Percentiles rank a stretch among this genome's conserved stretches.
These are phyloP conservation scores for Mactra quadrangularis DNA, from an alignment of 1,140 invertebrate genomes.

Conservation along the genomic window DNA sequence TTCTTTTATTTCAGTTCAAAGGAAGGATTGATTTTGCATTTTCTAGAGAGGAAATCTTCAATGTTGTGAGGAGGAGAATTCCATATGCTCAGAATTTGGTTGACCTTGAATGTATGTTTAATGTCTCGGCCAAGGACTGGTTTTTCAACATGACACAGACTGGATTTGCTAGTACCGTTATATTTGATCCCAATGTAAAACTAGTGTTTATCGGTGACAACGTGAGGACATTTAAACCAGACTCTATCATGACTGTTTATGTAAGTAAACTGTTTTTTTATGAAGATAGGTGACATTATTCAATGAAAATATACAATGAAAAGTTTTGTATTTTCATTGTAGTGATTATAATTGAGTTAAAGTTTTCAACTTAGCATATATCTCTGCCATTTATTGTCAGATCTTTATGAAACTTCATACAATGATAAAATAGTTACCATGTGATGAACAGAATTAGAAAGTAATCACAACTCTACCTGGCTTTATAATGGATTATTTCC, in stretches of 20 bases:
- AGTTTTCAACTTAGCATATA: too few relatives aligned
- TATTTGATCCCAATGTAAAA: slow-evolving; percentile 93
- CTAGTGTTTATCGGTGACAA: slow-evolving; percentile 94
- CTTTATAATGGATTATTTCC: too few relatives aligned
- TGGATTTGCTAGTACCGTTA: slow-evolving; percentile 93
- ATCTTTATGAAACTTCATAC: too few relatives aligned
- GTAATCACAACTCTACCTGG: too few relatives aligned
- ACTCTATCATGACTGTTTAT: slow-evolving; percentile 94
- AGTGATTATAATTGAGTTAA: too few relatives aligned
- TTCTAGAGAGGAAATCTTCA: slow-evolving; percentile 90
- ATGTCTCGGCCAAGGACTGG: slow-evolving; percentile 90
- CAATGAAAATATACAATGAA: too few relatives aligned
- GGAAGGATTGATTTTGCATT: slow-evolving; percentile 94
- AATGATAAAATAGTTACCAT: too few relatives aligned
- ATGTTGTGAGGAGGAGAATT: slow-evolving; percentile 84
- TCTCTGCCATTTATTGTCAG: too few relatives aligned
- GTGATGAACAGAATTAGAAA: too few relatives aligned
- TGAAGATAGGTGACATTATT: neutral
- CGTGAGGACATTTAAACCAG: slow-evolving; percentile 96
- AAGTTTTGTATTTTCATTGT: too few relatives aligned
- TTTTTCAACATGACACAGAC: slow-evolving; percentile 92
- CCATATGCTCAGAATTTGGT: slow-evolving; percentile 75
- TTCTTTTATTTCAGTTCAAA: slow-evolving; percentile 92
- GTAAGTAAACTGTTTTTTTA: slow-evolving; percentile 55
- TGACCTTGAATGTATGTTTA: slow-evolving; percentile 93